Percentiles rank a stretch among this genome's conserved stretches.
Evolutionary conservation across 2,113 vertebrate species (phyloP).

Genomic region (Peromyscus polionotus): DNA sequence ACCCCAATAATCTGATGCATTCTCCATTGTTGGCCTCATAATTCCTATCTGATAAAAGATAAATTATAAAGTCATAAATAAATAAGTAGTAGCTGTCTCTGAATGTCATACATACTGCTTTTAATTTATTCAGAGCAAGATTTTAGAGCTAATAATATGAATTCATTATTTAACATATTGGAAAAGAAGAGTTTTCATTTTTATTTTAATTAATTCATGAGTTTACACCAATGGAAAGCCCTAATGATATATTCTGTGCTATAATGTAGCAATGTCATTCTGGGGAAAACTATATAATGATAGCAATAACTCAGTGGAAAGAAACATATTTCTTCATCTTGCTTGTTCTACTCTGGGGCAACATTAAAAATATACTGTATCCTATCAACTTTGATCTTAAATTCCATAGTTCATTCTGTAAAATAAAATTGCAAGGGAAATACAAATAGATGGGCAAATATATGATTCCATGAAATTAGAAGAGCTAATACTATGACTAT

Average conservation of each 20-base stretch:
- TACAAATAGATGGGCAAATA: slow-evolving; percentile 39
- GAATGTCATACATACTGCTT: neutral
- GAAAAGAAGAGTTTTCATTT: neutral
- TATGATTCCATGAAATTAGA: slow-evolving; percentile 48
- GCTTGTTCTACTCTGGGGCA: neutral
- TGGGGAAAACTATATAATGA: slow-evolving; percentile 31
- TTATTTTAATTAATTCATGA: slow-evolving; percentile 74
- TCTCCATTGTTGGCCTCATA: neutral
- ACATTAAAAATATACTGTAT: slow-evolving; percentile 2
- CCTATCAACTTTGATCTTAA: slow-evolving; percentile 14
- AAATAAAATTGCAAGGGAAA: neutral
- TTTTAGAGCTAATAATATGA: slow-evolving; percentile 39
- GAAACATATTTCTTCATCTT: slow-evolving; percentile 11
- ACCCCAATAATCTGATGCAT: slow-evolving; percentile 30
- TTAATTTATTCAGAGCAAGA: slow-evolving; percentile 70
- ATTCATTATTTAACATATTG: slow-evolving; percentile 31
- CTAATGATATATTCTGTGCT: slow-evolving; percentile 40
- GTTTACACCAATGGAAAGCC: slow-evolving; percentile 49
- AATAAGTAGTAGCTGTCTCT: slow-evolving; percentile 55
- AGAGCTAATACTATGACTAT: neutral
- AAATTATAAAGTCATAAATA: slow-evolving; percentile 70
- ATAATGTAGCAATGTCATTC: slow-evolving; percentile 57
- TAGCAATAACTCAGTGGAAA: slow-evolving; percentile 35
- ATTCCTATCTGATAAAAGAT: slow-evolving; percentile 56
- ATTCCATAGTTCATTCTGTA: neutral